Evolutionary conservation across 2,888 invertebrate species (phyloP).

Genomic region (Ischnura elegans): DNA sequence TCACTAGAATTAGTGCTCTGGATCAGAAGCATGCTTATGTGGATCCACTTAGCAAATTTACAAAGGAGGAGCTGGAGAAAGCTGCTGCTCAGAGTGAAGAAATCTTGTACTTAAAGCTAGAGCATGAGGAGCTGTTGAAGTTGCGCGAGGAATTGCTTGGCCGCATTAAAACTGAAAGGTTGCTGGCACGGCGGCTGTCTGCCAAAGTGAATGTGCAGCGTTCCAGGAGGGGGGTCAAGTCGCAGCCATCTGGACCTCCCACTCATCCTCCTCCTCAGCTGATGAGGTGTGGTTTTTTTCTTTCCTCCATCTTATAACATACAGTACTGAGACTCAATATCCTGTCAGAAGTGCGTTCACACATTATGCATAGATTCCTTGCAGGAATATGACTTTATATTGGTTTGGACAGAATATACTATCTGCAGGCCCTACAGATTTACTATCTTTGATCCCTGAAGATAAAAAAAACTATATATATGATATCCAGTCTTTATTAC

Average conservation of each 20-base stretch:
- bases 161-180: slow-evolving; percentile 86
- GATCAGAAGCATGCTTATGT: slow-evolving; percentile 18
- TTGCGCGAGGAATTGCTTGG: slow-evolving; percentile 85
- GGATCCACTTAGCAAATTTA: slow-evolving; percentile 34
- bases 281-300: background rate
- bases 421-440: no score
- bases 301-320: background rate
- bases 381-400: no score
- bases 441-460: no score
- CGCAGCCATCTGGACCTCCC: slow-evolving; percentile 14
- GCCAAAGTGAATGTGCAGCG: slow-evolving; percentile 76
- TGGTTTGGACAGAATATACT: no score
- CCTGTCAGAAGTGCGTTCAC: no score
- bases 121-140: slow-evolving; percentile 80
- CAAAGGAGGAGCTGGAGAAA: slow-evolving; percentile 52
- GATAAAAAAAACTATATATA: no score
- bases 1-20: background rate
- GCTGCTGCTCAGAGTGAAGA: slow-evolving; percentile 51
- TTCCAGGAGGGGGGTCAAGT: slow-evolving; percentile 1
- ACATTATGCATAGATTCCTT: no score
- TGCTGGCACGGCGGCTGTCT: slow-evolving; percentile 85
- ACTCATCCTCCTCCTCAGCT: slow-evolving; percentile 42
- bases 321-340: no score
- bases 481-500: no score
- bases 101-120: slow-evolving; percentile 72